Percentiles rank a stretch among this genome's conserved stretches.
Conservation (phyloP, 2,113 vertebrate species). For the Mastomys natalensis region DNA sequence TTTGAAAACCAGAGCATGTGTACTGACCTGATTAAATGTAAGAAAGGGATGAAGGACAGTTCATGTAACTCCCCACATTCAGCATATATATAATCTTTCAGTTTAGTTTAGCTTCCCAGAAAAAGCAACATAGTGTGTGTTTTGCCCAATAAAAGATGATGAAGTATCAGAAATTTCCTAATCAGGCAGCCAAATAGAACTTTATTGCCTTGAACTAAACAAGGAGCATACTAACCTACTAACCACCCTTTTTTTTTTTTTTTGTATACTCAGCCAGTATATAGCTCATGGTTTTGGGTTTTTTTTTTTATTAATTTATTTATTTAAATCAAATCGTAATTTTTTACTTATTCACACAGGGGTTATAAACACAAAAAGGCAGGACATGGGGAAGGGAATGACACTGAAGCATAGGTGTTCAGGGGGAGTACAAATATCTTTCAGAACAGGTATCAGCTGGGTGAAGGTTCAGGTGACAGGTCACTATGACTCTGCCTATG, state of each 20-base stretch:
- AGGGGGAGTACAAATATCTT: too few species aligned
- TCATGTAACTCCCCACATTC: background rate
- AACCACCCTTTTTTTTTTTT: background rate
- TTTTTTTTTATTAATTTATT: too few species aligned
- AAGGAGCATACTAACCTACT: background rate
- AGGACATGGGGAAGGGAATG: too few species aligned
- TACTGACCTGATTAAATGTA: background rate
- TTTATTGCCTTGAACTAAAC: background rate
- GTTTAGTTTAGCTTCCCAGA: background rate
- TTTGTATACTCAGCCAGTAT: too few species aligned
- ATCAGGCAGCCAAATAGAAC: background rate
- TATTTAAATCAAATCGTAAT: too few species aligned
- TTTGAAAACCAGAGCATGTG: background rate
- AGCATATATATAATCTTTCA: background rate
- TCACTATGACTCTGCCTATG: too few species aligned
- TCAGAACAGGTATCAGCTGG: too few species aligned
- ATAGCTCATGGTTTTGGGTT: too few species aligned
- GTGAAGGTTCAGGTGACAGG: too few species aligned
- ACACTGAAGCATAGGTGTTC: too few species aligned
- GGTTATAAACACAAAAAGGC: too few species aligned
- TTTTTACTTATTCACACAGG: too few species aligned
- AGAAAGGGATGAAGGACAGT: background rate
- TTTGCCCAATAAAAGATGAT: background rate
- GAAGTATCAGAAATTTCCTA: background rate
- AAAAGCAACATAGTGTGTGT: background rate